A percentile compares a stretch with the other conserved stretches of the same genome.
phyloP scores from a whole-genome alignment of 2,888 invertebrate species.

The Lydus trimaculatus region DNA sequence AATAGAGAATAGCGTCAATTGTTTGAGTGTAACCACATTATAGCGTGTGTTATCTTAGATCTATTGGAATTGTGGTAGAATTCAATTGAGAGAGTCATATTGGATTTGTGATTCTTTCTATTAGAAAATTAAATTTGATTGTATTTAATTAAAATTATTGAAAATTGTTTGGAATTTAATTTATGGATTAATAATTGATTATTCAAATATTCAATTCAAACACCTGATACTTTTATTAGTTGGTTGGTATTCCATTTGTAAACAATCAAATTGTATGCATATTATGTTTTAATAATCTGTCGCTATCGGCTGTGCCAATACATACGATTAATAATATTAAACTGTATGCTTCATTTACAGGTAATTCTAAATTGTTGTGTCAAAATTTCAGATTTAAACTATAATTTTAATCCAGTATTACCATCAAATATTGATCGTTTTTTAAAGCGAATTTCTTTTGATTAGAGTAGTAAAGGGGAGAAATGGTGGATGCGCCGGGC shows the following conservation, averaged over 20 bases:
- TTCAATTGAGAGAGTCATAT: no score
- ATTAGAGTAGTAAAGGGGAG: no score
- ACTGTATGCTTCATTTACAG: background rate
- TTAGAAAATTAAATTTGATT: no score
- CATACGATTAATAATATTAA: background rate
- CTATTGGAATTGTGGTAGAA: slow-evolving; percentile 7
- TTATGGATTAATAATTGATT: background rate
- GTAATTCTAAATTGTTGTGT: background rate
- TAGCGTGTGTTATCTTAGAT: slow-evolving; percentile 42
- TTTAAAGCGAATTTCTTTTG: background rate
- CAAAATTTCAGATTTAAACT: background rate
- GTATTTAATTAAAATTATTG: no score
- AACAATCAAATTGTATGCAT: background rate
- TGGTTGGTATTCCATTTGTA: background rate
- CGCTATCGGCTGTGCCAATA: background rate
- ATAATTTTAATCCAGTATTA: background rate
- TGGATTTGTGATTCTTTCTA: no score
- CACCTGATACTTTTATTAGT: background rate
- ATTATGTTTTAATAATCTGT: background rate
- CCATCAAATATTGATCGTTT: no score
- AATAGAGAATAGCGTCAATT: slow-evolving; percentile 42
- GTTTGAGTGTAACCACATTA: slow-evolving; percentile 29
- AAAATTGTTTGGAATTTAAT: background rate
- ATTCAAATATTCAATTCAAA: background rate
- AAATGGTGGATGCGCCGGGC: slow-evolving; percentile 9